Evolutionary conservation across 2,797 vertebrate genomes (phyloP).

Genomic region (Rhinophrynus dorsalis): DNA sequence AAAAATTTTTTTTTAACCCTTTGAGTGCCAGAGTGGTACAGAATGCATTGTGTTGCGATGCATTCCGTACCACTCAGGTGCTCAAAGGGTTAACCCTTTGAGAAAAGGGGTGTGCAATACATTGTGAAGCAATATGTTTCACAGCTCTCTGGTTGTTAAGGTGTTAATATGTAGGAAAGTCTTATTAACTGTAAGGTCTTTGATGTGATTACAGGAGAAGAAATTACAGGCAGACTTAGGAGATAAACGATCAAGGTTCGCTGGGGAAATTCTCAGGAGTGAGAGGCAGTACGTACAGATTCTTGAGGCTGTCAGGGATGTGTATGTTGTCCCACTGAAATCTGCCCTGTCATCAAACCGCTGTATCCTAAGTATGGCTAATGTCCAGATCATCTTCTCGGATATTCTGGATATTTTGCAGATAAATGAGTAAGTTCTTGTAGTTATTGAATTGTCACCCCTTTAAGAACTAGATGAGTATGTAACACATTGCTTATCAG

Average conservation of each 20-base stretch:
- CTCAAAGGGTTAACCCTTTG: too few species aligned
- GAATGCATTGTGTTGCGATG: too few species aligned
- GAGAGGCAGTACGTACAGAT: slow-evolving; percentile 69
- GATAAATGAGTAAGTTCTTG: slow-evolving; percentile 67
- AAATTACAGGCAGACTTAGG: slow-evolving; percentile 37
- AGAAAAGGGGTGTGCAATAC: too few species aligned
- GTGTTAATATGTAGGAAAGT: too few species aligned
- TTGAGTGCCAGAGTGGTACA: too few species aligned
- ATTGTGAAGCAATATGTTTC: too few species aligned
- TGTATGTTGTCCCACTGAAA: slow-evolving; percentile 71
- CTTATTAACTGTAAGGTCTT: too few species aligned
- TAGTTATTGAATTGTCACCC: not conserved
- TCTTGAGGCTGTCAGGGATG: slow-evolving; percentile 64
- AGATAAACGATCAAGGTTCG: slow-evolving; percentile 61
- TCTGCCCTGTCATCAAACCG: slow-evolving; percentile 78
- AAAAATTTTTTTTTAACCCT: too few species aligned
- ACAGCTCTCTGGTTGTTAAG: too few species aligned
- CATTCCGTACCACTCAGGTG: too few species aligned
- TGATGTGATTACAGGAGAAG: slow-evolving; percentile 47
- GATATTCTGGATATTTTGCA: slow-evolving; percentile 68
- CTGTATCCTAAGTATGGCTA: slow-evolving; percentile 72
- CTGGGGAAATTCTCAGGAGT: slow-evolving; percentile 71
- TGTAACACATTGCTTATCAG: too few species aligned
- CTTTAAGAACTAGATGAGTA: too few species aligned
- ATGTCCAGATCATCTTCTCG: slow-evolving; percentile 72